Evolutionary conservation across 2,113 vertebrate genomes (phyloP), one percentile per base, ranked within the genome.

Genomic region (Oryzias woworae): DNA sequence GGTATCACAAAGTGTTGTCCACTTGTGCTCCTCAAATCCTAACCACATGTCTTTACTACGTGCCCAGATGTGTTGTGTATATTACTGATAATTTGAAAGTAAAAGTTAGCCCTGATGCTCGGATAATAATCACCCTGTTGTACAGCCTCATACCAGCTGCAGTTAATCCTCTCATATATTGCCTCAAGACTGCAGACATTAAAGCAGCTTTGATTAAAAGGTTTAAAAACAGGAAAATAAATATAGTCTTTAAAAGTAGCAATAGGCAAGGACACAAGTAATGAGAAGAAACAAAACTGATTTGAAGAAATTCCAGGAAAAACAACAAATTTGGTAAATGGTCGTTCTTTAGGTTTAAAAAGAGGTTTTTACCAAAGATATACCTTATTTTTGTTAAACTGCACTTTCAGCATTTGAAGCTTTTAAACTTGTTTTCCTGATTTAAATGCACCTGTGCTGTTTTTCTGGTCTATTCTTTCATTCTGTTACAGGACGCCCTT

Each of bases 81-180:
- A 0, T 90, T 0, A 14, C 82, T 7, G 8, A 62, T 1, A 8
- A 0, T 41, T 0, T 85, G 0, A 84, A 82, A 5, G 53, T 71
- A 0, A 61, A 4, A n/a, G 71, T 86, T 0, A 60, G 14, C 7
- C 12, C 10, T 5, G 65, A 86, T 4, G 16, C 60, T 2, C 69
- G 71, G 5, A 62, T 89, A 28, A 26, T 76, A 24, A 23, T 90
- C 2, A 62, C 63, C 14, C 71, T 90, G 80, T 2, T 81, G 36
- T 90, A 84, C 67, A 90, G 88, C 53, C 65, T 91, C 20, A 50
- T 90, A 7, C 88, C 88, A 24, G 50, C 84, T 8, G 58, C 63
- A 2, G 58, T 91, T 5, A 90, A 91, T 62, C 91, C 91, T n/a
- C 1, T 86, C 0, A 86, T 91, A n/a, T 92, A 87, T 49, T 88